Evolutionary conservation across 2,797 vertebrate species (phyloP).

Genomic region (Microhierax caerulescens): DNA sequence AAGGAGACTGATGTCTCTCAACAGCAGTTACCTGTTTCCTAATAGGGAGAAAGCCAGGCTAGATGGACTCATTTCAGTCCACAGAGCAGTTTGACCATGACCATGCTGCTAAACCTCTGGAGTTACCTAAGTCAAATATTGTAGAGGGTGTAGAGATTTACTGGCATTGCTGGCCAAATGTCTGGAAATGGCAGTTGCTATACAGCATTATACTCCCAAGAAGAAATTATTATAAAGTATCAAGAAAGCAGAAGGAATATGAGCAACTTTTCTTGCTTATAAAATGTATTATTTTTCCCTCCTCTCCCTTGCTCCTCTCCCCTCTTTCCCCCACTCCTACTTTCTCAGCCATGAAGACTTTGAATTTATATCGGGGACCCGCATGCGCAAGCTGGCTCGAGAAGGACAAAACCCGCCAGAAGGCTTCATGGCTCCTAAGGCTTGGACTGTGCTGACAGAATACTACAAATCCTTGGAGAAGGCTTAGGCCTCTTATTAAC

Average conservation of each 20-base stretch:
- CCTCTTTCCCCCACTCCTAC: not conserved
- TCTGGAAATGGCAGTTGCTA: not conserved
- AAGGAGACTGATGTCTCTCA: not conserved
- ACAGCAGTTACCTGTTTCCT: not conserved
- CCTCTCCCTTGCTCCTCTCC: not conserved
- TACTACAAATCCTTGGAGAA: slow-evolving; percentile 96
- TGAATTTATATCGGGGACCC: slow-evolving; percentile 98
- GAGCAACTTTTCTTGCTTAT: not conserved
- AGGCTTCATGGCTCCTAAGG: slow-evolving; percentile 96
- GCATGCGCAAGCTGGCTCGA: slow-evolving; percentile 95
- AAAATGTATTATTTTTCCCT: not conserved
- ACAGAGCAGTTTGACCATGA: not conserved
- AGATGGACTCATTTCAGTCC: not conserved
- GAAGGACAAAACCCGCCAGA: slow-evolving; percentile 93
- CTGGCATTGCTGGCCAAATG: not conserved
- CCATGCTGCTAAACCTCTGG: not conserved
- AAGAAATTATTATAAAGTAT: not conserved
- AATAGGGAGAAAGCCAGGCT: not conserved
- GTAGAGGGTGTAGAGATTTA: not conserved
- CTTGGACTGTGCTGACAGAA: slow-evolving; percentile 93
- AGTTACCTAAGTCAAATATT: not conserved
- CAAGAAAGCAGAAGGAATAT: not conserved
- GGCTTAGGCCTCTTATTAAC: slow-evolving; percentile 75
- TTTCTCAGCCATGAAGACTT: slow-evolving; percentile 89
- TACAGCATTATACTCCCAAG: not conserved